Percentiles rank a stretch among this genome's conserved stretches.
Evolutionary conservation across 2,113 vertebrate genomes (phyloP).

Genomic region (Otis tarda): DNA sequence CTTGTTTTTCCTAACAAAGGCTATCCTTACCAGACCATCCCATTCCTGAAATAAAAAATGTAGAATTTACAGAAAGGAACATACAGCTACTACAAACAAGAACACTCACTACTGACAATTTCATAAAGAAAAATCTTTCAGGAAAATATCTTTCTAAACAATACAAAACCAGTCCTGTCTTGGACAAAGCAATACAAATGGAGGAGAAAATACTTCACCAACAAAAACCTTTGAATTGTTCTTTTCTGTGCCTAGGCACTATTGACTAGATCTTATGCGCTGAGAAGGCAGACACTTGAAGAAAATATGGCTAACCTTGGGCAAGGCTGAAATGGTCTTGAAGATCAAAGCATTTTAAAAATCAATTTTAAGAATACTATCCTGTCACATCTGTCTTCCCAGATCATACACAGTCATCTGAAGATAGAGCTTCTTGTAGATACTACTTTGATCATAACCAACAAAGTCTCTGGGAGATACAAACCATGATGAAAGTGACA

Average conservation of each 20-base stretch:
- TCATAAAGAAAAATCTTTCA: not conserved
- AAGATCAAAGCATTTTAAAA: not conserved
- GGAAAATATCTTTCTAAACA: not conserved
- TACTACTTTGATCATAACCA: not conserved
- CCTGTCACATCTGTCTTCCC: not conserved
- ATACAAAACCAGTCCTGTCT: not conserved
- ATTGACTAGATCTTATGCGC: rapidly evolving
- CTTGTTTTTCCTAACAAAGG: slow-evolving; percentile 99
- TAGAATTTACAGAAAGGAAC: slow-evolving; percentile 1
- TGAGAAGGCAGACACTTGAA: not conserved
- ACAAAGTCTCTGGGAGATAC: not conserved
- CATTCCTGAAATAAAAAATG: slow-evolving; percentile 85
- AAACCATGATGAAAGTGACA: not conserved
- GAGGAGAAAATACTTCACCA: not conserved
- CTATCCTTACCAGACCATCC: slow-evolving; percentile 96
- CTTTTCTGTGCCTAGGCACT: rapidly evolving
- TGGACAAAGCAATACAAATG: not conserved
- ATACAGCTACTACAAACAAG: not conserved
- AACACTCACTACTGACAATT: not conserved
- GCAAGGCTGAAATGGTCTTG: not conserved
- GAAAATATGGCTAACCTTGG: not conserved
- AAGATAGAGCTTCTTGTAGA: not conserved
- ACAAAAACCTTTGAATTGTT: not conserved
- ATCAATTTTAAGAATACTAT: not conserved
- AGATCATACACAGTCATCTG: not conserved